Percentiles rank a stretch among this genome's conserved stretches.
Evolutionary conservation across 2,888 invertebrate species (phyloP).

Genomic region (Epicampocera succincta): DNA sequence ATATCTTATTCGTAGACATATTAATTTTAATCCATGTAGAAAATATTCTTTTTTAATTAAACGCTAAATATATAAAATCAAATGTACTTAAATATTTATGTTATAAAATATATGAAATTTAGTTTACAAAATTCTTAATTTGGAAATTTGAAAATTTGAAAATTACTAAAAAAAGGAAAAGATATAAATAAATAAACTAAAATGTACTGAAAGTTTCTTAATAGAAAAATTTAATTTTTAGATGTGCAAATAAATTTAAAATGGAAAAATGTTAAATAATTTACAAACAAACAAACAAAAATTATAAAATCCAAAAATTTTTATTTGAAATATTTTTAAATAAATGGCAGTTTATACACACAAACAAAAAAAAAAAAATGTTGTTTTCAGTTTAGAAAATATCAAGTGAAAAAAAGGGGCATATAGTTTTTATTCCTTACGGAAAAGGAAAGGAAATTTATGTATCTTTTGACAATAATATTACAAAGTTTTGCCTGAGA

Average conservation of each 20-base stretch:
- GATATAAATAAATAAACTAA: constrained; percentile 9
- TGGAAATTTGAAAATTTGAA: too few relatives aligned
- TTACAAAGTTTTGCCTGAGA: too few relatives aligned
- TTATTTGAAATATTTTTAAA: constrained; percentile 56
- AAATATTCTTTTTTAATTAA: constrained; percentile 5
- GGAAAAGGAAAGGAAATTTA: too few relatives aligned
- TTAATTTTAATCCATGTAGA: constrained; percentile 47
- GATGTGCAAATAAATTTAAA: constrained; percentile 20
- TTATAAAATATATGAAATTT: background rate
- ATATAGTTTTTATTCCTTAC: too few relatives aligned
- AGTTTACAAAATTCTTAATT: background rate
- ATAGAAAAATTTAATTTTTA: constrained; percentile 56
- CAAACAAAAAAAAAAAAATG: too few relatives aligned
- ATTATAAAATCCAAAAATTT: constrained; percentile 33
- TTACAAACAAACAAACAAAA: background rate
- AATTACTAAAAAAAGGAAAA: too few relatives aligned
- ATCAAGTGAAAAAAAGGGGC: background rate
- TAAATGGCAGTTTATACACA: constrained; percentile 56
- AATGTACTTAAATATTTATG: constrained; percentile 34
- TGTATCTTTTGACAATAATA: too few relatives aligned
- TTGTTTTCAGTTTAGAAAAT: background rate
- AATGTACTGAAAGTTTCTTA: constrained; percentile 40
- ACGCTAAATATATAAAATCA: background rate
- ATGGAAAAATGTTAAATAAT: constrained; percentile 14
- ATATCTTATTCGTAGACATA: constrained; percentile 17